phyloP scores from a whole-genome alignment of 2,113 vertebrate species.

The Eretmochelys imbricata region DNA sequence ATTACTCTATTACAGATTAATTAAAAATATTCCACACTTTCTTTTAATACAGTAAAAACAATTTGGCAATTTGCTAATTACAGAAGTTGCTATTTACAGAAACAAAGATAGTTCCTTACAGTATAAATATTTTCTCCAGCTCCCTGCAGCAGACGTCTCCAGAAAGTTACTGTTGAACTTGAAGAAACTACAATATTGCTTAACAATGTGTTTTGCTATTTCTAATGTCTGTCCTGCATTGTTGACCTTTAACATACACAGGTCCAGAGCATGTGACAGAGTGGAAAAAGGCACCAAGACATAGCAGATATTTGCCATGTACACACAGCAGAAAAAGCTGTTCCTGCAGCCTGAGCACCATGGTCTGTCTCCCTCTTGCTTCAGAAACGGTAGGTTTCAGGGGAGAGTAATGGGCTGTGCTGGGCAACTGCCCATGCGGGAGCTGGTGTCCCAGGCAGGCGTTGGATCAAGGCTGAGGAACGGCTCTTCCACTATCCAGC shows the following conservation, averaged over 20 bases:
- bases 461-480: neutral
- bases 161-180: neutral
- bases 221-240: neutral
- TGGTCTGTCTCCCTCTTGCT: neutral
- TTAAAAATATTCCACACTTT: neutral
- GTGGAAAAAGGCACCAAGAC: neutral
- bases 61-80: neutral
- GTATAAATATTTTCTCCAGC: neutral
- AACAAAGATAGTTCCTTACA: neutral
- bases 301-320: neutral
- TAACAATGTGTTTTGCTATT: neutral
- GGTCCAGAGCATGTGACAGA: neutral
- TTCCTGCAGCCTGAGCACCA: neutral
- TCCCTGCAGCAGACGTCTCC: neutral
- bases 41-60: constrained; percentile 34
- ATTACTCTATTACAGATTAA: constrained; percentile 32
- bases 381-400: neutral
- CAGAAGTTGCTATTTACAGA: constrained; percentile 57
- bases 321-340: neutral
- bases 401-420: neutral
- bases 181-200: neutral
- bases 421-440: neutral
- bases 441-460: neutral
- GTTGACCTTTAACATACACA: neutral
- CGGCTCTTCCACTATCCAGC: neutral